Evolutionary conservation across 2,797 vertebrate species (phyloP), one percentile per base, ranked within the genome.

Genomic region (Catharus ustulatus): DNA sequence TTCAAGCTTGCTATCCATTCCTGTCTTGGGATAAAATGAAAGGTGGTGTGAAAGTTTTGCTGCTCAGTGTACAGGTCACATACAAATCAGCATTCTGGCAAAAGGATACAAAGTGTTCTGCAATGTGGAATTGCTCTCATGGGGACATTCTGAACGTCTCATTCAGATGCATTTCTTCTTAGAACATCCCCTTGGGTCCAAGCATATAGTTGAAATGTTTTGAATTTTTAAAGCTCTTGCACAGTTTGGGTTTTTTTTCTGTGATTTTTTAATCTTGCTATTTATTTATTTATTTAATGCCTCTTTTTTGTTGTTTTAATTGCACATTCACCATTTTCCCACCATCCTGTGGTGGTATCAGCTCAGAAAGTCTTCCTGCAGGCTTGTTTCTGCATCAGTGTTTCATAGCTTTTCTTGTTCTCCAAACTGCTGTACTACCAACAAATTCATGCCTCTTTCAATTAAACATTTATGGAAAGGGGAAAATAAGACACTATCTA

Each of bases 161-260:
- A 55, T 68, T 86, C 76, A 66, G 45, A 51, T 45, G 45, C 32
- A 23, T 81, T 93, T 87, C 63, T 92, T 69, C 78, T 57, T 84
- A 61, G 86, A 71, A 91, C 74, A 86, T 80, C 26, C 89, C 78
- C 64, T 82, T 93, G 74, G 49, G 87, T 83, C 42, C 76, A 88
- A n/a, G 38, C 5, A 27, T 32, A 76, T 18, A 68, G 34, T 43
- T 71, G 43, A 66, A 90, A 64, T 38, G 29, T 66, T 88, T 83
- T 90, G 46, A 83, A 74, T 89, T 89, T 91, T 93, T 88, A 91
- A 89, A 77, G 22, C 20, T 40, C 63, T 72, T 68, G 20, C 30
- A 51, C 29, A 55, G 9, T 16, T 72, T 77, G 20, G 9, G 2
- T 5, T 6, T 49, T 76, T 79, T 64, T 75, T 72, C 40, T 46